A percentile compares a stretch with the other conserved stretches of the same genome.
Evolutionary conservation across 1,140 invertebrate genomes (phyloP).

Genomic region (Scaptomyza montana): DNA sequence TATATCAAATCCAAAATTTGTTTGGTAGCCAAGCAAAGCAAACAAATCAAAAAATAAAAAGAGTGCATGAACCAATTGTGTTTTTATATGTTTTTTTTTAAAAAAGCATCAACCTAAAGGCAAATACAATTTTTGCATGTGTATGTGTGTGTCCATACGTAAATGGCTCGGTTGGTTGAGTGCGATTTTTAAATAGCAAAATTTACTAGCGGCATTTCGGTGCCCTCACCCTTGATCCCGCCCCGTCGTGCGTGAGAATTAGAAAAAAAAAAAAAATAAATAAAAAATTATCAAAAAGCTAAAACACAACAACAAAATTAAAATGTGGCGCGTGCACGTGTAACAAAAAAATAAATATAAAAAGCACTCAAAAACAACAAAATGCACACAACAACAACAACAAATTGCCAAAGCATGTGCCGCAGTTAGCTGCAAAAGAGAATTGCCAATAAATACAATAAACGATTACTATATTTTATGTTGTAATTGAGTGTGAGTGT

Average conservation of each 20-base stretch:
- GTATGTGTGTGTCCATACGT: conserved; percentile 23
- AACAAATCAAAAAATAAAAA: neutral
- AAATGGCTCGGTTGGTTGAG: conserved; percentile 20
- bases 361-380: conserved; percentile 29
- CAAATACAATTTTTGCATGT: conserved; percentile 44
- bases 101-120: conserved; percentile 23
- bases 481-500: conserved; percentile 38
- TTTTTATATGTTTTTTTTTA: conserved; percentile 27
- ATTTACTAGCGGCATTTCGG: conserved; percentile 40
- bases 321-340: conserved; percentile 74
- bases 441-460: conserved; percentile 61
- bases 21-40: conserved; percentile 3
- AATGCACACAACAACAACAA: conserved; percentile 48
- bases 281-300: conserved; percentile 7
- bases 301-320: conserved; percentile 39
- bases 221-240: conserved; percentile 4
- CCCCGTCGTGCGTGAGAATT: conserved; percentile 29
- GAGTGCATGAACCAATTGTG: conserved; percentile 33
- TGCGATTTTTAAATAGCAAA: conserved; percentile 34
- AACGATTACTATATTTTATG: conserved; percentile 45
- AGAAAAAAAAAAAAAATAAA: neutral
- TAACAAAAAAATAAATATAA: conserved; percentile 44
- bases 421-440: conserved; percentile 38
- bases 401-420: conserved; percentile 63
- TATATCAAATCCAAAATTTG: conserved; percentile 1